Conservation (phyloP, 1,140 invertebrate genomes). For the Drosophila mauritiana region DNA sequence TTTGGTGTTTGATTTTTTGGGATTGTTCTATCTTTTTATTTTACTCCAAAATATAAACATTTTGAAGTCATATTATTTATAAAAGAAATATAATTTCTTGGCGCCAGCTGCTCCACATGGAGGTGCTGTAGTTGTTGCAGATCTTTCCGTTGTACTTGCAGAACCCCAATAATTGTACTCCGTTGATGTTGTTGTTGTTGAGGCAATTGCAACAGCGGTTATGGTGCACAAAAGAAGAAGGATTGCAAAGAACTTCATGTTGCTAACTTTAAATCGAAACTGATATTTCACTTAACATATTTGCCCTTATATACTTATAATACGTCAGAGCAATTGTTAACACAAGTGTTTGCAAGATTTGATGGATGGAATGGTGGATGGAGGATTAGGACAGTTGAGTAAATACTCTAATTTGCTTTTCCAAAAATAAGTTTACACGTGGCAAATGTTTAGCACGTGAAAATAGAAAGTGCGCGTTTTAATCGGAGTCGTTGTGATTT, state of each 20-base stretch:
- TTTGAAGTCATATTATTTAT: not conserved
- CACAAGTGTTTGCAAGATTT: not conserved
- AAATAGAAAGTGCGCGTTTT: too few species aligned
- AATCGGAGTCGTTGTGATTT: too few species aligned
- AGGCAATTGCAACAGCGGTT: not conserved
- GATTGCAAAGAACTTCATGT: conserved; percentile 8
- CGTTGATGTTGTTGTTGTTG: not conserved
- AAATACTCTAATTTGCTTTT: conserved; percentile 2
- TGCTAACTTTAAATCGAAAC: not conserved
- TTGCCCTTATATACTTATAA: not conserved
- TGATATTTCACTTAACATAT: not conserved
- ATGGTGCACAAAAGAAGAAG: not conserved
- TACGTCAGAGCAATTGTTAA: not conserved
- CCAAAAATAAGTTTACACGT: not conserved
- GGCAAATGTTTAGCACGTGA: not conserved
- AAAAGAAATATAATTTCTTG: conserved; percentile 26
- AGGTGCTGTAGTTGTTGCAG: not conserved
- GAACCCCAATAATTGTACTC: not conserved
- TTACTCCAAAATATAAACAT: not conserved
- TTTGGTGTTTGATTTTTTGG: not conserved
- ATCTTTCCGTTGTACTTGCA: too few species aligned
- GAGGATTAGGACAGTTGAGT: not conserved
- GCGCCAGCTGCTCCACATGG: conserved; percentile 1
- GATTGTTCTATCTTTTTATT: not conserved
- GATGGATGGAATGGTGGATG: not conserved